Base-by-base conservation (phyloP, 2,888 invertebrate species). In the Stenchaetothrips biformis region DNA sequence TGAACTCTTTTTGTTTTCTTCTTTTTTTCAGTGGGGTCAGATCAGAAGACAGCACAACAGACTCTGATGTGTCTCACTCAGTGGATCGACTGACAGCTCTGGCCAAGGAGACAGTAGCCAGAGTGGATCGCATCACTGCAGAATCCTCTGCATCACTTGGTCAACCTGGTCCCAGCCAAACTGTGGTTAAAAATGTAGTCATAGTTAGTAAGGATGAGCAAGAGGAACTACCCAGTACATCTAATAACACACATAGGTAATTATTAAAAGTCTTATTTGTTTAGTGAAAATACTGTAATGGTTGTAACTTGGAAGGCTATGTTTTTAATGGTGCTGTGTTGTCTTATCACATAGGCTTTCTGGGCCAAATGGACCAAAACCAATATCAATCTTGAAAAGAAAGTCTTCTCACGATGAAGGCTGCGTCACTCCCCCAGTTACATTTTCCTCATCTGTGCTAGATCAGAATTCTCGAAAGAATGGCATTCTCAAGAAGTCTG, bases 401-500 rank as follows among this genome's bases (percentile, higher is more conserved):
- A 90, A 90, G 85, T 87, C 87, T 25, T 87, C 87, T 37, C 88
- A 89, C 83, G 88, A 88, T 81, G 88, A 88, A 82, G 86, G 82
- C 83, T 87, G 87, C 25, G 83, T 90, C 81, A 89, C 91, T 47
- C 92, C 93, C 47, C 94, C 94, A 13, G 94, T 94, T 7, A 94
- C 93, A n/a, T 94, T 94, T 87, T 93, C 93, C 9, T 92, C 93
- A 0, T 93, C 89, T 85, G 93, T 94, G 80, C 87, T 92, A 79
- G 93, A 94, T 84, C 90, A 91, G 21, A 89, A 91, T 49, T 62
- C 77, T 79, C 67, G 67, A 2, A 48, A 67, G 80, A 93, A 93
- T 86, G 94, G 94, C 78, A 95, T 95, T 85, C 88, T 94, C 82
- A 95, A 95, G 87, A 95, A 95, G 87, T 91, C 94, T 53, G 91